These are phyloP conservation scores for Nothoprocta perdicaria DNA, from an alignment of 2,113 vertebrate species.

Conservation along the genomic window DNA sequence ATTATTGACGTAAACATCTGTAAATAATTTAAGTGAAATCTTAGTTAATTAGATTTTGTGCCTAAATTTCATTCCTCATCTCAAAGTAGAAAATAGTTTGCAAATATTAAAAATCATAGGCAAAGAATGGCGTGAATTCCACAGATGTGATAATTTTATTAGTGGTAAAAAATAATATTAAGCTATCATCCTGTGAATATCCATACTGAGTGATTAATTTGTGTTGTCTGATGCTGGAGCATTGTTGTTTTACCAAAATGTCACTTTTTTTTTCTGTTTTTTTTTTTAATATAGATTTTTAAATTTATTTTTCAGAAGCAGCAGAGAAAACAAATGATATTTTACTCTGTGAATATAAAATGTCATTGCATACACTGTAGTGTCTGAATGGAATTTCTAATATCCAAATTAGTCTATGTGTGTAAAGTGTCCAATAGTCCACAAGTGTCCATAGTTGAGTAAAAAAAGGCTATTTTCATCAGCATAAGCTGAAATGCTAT, in stretches of 20 bases:
- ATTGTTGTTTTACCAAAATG: neutral
- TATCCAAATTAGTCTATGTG: neutral
- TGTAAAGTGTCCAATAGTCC: neutral
- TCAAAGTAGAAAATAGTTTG: neutral
- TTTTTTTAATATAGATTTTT: neutral
- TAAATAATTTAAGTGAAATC: neutral
- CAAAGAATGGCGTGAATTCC: neutral
- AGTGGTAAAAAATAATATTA: neutral
- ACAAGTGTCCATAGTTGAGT: neutral
- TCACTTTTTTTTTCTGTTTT: neutral
- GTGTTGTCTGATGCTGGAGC: neutral
- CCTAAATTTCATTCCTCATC: neutral
- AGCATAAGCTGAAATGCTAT: neutral
- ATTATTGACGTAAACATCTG: neutral
- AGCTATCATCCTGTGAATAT: neutral
- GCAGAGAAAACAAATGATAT: neutral
- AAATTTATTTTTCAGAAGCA: neutral
- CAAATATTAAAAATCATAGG: neutral
- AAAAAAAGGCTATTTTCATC: neutral
- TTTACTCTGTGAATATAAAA: neutral
- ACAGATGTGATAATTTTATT: neutral
- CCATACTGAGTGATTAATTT: neutral
- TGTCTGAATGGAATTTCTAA: neutral
- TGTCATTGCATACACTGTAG: neutral
- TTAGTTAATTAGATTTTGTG: neutral